Percentiles rank a stretch among this genome's conserved stretches.
Evolutionary conservation across 2,797 vertebrate genomes (phyloP).

Genomic region (Myotis planiceps): DNA sequence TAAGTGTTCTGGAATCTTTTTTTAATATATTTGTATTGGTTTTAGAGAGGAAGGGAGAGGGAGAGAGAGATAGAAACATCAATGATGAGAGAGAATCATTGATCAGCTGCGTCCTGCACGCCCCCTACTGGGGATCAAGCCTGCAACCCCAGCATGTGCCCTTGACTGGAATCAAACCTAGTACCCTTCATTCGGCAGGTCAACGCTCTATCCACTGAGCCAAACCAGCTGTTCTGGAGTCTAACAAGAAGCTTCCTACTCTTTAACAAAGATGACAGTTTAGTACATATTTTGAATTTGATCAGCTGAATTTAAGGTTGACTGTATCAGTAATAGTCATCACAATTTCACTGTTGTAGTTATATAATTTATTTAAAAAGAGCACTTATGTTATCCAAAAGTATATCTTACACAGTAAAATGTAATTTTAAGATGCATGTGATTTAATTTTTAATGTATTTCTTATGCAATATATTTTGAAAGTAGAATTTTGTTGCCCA

Average conservation of each 20-base stretch:
- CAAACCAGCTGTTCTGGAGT: background rate
- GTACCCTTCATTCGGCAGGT: too few species aligned
- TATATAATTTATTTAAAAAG: background rate
- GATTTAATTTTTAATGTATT: background rate
- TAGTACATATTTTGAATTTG: background rate
- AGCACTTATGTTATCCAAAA: background rate
- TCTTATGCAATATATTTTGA: background rate
- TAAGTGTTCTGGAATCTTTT: background rate
- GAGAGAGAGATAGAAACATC: too few species aligned
- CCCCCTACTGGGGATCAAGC: too few species aligned
- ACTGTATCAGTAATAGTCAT: background rate
- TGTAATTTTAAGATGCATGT: background rate
- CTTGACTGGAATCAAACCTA: too few species aligned
- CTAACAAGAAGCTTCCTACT: background rate
- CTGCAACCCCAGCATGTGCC: too few species aligned
- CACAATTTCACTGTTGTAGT: background rate
- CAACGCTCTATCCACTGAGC: too few species aligned
- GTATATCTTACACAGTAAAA: background rate
- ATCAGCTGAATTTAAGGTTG: background rate
- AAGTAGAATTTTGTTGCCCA: background rate
- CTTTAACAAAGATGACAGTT: background rate
- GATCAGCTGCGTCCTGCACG: too few species aligned
- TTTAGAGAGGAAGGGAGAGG: too few species aligned
- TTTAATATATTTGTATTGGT: too few species aligned
- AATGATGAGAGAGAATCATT: too few species aligned